Evolutionary conservation across 2,888 invertebrate species (phyloP), one percentile per base, ranked within the genome.

Genomic region (Limenitis camilla): DNA sequence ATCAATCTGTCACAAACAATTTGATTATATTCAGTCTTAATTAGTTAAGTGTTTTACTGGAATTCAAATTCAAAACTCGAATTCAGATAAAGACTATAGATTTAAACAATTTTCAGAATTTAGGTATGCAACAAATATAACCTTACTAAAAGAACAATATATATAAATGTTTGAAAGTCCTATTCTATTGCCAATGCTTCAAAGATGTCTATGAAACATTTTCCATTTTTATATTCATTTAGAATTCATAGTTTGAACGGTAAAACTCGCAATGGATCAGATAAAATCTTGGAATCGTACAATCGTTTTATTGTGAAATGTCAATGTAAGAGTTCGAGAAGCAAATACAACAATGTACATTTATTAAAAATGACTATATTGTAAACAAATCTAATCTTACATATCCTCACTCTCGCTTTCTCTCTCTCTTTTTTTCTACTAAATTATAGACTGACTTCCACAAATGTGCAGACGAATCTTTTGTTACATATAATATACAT

Each of bases 241-340:
- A 62, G 60, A 61, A 63, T 62, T 62, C 61, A 61, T 63, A 61
- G 66, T 60, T 60, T 46, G 47, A 60, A 55, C 58, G 67, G 68
- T 78, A 78, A 78, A 78, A 72, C 63, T 69, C 67, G 67, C 68
- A 74, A 74, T 69, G 69, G 69, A 67, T 65, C 61, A 57, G 70
- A 75, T 74, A 72, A 71, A 71, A 74, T 72, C 69, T 66, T 58
- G 43, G 56, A 62, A 61, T 65, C 67, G 56, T 64, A 66, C 69
- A 67, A 67, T 72, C 63, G 58, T 63, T 76, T 76, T 73, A 76
- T 66, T 69, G 65, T 67, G 65, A 65, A 69, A 71, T 69, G 61
- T 60, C 65, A 59, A 49, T 55, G 53, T 56, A 54, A 53, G 11
- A 53, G 32, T 11, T 49, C 35, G 28, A 19, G 32, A 51, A 40